Evolutionary conservation across 2,113 vertebrate species (phyloP).

Genomic region (Sinosuthora webbiana): DNA sequence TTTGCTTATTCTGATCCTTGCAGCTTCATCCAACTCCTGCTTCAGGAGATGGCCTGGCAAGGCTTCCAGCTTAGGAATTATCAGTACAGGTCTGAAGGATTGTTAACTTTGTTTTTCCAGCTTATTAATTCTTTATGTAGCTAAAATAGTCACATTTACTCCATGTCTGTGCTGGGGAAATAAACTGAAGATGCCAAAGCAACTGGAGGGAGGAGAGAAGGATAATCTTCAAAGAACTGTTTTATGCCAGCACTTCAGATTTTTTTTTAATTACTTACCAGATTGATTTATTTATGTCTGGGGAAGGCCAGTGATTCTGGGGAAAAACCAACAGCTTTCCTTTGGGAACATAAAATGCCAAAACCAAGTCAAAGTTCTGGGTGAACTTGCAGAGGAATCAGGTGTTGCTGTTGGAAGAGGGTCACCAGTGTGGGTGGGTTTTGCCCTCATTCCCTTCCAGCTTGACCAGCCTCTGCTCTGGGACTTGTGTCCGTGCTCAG

Average conservation of each 20-base stretch:
- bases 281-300: neutral
- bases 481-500: neutral
- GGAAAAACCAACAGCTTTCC: neutral
- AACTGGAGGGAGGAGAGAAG: neutral
- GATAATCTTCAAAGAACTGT: neutral
- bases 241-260: too few relatives aligned
- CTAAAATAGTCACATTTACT: neutral
- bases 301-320: neutral
- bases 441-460: neutral
- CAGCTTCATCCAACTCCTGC: neutral
- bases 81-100: neutral
- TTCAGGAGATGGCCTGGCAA: neutral
- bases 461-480: too few relatives aligned
- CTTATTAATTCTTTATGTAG: neutral
- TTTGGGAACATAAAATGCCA: neutral
- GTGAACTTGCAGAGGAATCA: neutral
- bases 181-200: neutral
- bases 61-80: neutral
- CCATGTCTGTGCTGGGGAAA: neutral
- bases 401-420: neutral
- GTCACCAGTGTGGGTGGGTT: accelerated
- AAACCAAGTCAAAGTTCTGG: neutral
- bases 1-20: neutral
- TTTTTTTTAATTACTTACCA: neutral
- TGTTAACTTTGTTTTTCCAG: neutral